Percentiles rank a stretch among this genome's conserved stretches.
These are phyloP conservation scores for Platichthys flesus DNA, from an alignment of 2,113 vertebrate genomes.

Conservation along the genomic window DNA sequence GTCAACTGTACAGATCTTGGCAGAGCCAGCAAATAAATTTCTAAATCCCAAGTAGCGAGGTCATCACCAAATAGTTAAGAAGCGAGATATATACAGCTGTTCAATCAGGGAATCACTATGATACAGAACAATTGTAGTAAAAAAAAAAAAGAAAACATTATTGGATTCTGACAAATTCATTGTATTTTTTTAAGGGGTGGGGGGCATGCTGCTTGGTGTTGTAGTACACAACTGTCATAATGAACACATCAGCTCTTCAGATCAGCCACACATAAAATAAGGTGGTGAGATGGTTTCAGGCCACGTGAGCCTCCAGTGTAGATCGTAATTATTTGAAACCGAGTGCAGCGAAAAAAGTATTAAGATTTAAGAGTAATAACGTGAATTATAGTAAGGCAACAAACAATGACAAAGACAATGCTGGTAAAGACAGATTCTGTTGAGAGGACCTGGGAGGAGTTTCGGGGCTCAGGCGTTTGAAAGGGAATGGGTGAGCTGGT, in stretches of 20 bases:
- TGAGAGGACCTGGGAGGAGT: conserved; percentile 48
- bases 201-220: conserved; percentile 59
- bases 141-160: not conserved
- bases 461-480: not conserved
- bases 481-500: not conserved
- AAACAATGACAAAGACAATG: conserved; percentile 77
- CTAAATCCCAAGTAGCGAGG: conserved; percentile 66
- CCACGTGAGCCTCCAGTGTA: conserved; percentile 15
- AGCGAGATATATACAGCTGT: conserved; percentile 82
- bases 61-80: conserved; percentile 74
- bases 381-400: conserved; percentile 78
- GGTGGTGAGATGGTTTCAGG: conserved; percentile 11
- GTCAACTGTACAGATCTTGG: conserved; percentile 79
- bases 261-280: conserved; percentile 35
- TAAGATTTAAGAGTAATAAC: conserved; percentile 65
- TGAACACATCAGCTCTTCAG: conserved; percentile 41
- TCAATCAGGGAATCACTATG: conserved; percentile 69
- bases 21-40: conserved; percentile 67
- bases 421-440: conserved; percentile 78
- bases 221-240: conserved; percentile 54
- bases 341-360: conserved; percentile 65
- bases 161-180: conserved; percentile 40
- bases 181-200: not conserved
- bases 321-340: conserved; percentile 45
- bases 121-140: conserved; percentile 66